A percentile compares a stretch with the other conserved stretches of the same genome.
phyloP scores from a whole-genome alignment of 2,888 invertebrate species.

The Phalera bucephala region DNA sequence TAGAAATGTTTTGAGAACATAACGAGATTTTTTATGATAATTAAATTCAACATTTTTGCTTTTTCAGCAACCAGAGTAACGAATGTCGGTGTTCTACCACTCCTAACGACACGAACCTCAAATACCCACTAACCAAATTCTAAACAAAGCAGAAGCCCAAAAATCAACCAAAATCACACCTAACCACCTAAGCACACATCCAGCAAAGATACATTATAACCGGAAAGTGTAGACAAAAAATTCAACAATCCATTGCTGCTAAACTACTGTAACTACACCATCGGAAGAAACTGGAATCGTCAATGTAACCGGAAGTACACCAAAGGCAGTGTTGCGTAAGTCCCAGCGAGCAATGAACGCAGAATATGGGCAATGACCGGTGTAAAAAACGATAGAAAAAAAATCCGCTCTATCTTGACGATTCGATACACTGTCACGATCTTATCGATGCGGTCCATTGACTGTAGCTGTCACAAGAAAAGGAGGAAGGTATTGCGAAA shows the following conservation, averaged over 20 bases:
- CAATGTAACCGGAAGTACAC: slow-evolving; percentile 26
- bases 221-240: slow-evolving; percentile 36
- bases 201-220: slow-evolving; percentile 27
- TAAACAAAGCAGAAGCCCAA: background rate
- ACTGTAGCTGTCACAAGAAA: slow-evolving; percentile 5
- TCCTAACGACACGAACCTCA: no score
- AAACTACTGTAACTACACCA: background rate
- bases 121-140: no score
- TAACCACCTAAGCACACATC: slow-evolving; percentile 16
- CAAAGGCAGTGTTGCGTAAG: slow-evolving; percentile 37
- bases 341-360: slow-evolving; percentile 36
- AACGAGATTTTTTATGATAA: no score
- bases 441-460: slow-evolving; percentile 26
- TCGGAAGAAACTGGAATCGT: slow-evolving; percentile 7
- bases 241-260: slow-evolving; percentile 13
- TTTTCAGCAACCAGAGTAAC: no score
- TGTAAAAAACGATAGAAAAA: no score
- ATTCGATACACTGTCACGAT: slow-evolving; percentile 39
- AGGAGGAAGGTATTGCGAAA: background rate
- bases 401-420: slow-evolving; percentile 30
- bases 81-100: no score
- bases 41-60: no score
- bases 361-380: slow-evolving; percentile 47
- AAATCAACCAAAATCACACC: background rate
- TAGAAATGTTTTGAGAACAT: no score